A percentile compares a stretch with the other conserved stretches of the same genome.
Evolutionary conservation across 2,113 vertebrate genomes (phyloP).

Genomic region (Salvelinus sp.): DNA sequence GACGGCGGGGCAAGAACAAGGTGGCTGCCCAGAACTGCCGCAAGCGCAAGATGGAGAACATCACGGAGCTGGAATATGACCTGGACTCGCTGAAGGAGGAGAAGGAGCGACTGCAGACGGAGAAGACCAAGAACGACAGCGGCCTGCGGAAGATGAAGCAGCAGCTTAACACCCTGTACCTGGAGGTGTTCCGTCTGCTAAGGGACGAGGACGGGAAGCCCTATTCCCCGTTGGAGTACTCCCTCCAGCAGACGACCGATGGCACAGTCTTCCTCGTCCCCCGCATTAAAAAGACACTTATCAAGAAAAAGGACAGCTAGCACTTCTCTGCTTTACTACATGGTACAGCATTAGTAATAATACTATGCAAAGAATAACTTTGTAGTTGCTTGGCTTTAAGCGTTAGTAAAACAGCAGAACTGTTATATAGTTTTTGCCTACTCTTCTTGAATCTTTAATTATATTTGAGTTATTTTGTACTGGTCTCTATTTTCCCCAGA

Average conservation of each 20-base stretch:
- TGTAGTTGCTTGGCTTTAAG: slow-evolving; percentile 73
- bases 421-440: slow-evolving; percentile 77
- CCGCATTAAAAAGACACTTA: slow-evolving; percentile 85
- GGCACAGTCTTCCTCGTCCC: slow-evolving; percentile 93
- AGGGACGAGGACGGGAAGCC: slow-evolving; percentile 88
- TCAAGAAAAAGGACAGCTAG: slow-evolving; percentile 70
- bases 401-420: slow-evolving; percentile 64
- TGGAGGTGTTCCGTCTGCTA: slow-evolving; percentile 92
- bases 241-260: slow-evolving; percentile 91
- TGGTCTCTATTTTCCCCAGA: slow-evolving; percentile 55
- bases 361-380: slow-evolving; percentile 74
- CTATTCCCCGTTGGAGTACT: slow-evolving; percentile 91
- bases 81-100: slow-evolving; percentile 94
- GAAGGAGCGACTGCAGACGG: slow-evolving; percentile 83
- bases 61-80: slow-evolving; percentile 89
- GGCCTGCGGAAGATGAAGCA: slow-evolving; percentile 86
- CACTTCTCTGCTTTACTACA: slow-evolving; percentile 50
- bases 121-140: slow-evolving; percentile 83
- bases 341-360: slow-evolving; percentile 69
- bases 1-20: slow-evolving; percentile 97
- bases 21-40: slow-evolving; percentile 98
- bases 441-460: slow-evolving; percentile 65
- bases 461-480: slow-evolving; percentile 72
- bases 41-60: slow-evolving; percentile 98
- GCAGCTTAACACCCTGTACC: slow-evolving; percentile 86